Evolutionary conservation across 2,797 vertebrate species (phyloP).

Genomic region (Parauchenoglanis ngamensis): DNA sequence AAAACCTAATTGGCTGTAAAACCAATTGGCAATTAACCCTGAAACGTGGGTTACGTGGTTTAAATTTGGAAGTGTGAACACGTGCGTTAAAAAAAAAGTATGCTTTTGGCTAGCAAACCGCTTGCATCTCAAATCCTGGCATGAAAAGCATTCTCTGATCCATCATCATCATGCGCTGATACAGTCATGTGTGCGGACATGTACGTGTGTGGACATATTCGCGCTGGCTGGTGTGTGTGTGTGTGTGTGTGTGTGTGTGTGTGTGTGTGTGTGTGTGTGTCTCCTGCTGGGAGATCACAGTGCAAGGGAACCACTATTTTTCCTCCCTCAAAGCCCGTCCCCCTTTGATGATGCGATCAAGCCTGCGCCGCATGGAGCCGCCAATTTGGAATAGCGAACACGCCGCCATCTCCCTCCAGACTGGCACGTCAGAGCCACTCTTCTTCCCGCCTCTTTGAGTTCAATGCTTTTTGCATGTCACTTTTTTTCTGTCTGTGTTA

Average conservation of each 20-base stretch:
- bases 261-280: slow-evolving; percentile 1
- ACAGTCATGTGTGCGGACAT: slow-evolving; percentile 10
- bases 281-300: slow-evolving; percentile 13
- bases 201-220: background rate
- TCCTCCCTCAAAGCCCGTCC: slow-evolving; percentile 27
- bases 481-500: slow-evolving; percentile 22
- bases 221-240: background rate
- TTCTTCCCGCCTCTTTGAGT: slow-evolving; percentile 49
- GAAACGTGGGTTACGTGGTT: background rate
- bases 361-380: slow-evolving; percentile 66
- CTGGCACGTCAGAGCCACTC: slow-evolving; percentile 61
- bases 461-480: slow-evolving; percentile 42
- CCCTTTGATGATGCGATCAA: slow-evolving; percentile 70
- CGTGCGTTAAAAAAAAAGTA: background rate
- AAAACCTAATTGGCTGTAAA: slow-evolving; percentile 28
- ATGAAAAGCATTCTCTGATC: slow-evolving; percentile 15
- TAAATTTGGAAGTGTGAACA: slow-evolving; percentile 12
- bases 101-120: slow-evolving; percentile 32
- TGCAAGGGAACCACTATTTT: slow-evolving; percentile 24
- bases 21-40: slow-evolving; percentile 33
- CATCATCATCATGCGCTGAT: background rate
- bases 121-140: slow-evolving; percentile 2
- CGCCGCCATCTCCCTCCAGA: slow-evolving; percentile 66
- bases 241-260: slow-evolving; percentile 18
- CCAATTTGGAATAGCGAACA: slow-evolving; percentile 69